Base-by-base conservation (phyloP, 2,888 invertebrate species). In the Eretmocerus hayati region DNA sequence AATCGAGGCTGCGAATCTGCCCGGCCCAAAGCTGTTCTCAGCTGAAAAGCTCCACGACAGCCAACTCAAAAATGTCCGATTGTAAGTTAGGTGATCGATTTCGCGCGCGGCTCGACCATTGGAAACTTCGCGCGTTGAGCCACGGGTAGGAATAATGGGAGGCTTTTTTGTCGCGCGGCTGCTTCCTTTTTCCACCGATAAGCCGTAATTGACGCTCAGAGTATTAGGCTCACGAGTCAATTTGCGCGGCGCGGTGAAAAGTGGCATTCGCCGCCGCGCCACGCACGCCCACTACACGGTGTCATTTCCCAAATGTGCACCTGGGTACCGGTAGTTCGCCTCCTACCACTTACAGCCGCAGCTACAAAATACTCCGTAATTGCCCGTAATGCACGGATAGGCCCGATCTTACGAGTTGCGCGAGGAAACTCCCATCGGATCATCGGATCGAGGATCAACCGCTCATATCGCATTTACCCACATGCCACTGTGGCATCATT, bases 161-260 rank as follows among this genome's bases (percentile, higher is more conserved):
- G n/a, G n/a, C n/a, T n/a, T n/a, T n/a, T n/a, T n/a, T n/a, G n/a
- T n/a, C n/a, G n/a, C n/a, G n/a, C n/a, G n/a, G n/a, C n/a, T n/a
- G n/a, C n/a, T n/a, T n/a, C n/a, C n/a, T n/a, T n/a, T n/a, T n/a
- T n/a, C n/a, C n/a, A n/a, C n/a, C n/a, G n/a, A n/a, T n/a, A n/a
- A n/a, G n/a, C n/a, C n/a, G 26, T 11, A 26, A 6, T 26, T 9
- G 8, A 9, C 26, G 18, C 23, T 11, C 5, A 22, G n/a, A 32
- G 39, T 48, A 38, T 42, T 22, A 42, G 42, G 38, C 32, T 42
- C 20, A 42, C 36, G 22, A 48, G 32, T 48, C 32, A 38, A 38
- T 42, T 43, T 42, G 23, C 21, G 22, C 11, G 13, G 13, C 15
- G 13, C 18, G 30, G 19, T n/a, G 37, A 42, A 47, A 42, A 42